Base-by-base conservation (phyloP, 92 coral and sea anemone species). In the Zoanthus solanderi region DNA sequence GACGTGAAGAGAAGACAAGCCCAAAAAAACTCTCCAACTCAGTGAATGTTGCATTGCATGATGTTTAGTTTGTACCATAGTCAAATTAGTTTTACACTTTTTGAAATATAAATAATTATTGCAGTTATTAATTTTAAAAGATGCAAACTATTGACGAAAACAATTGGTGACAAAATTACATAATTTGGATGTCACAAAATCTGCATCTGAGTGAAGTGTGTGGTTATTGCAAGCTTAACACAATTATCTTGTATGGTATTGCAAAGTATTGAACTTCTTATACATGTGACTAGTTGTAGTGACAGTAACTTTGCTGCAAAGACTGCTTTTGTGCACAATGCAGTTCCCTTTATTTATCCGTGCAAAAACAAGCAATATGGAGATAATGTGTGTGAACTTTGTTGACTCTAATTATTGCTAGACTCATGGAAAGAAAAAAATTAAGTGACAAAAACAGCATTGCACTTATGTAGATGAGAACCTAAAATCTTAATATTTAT, bases 1-100 rank as follows among this genome's bases (percentile, higher is more conserved):
- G 99, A 97, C 72, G 99, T 97, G 63, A 97, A 93, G 88, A 93
- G 98, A 83, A 93, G 99, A 71, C 99, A 97, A 81, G 99, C 97
- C 3, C 92, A 88, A 37, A 93, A 97, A 84, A 83, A 91, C 68
- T 76, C 93, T 7, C 88, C 89, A 72, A 66, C 69, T 29, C 78
- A 84, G 79, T 84, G 52, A 72, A 34, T 63, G 46, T 69, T 69
- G 75, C 16, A 52, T 54, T 71, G 69, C 48, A 54, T 29, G 67
- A 77, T 69, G 0, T 18, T 29, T 77, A 54, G 82, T 77, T 30
- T 54, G 82, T 77, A 77, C 60, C 53, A 57, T 53, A 54, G 54
- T 77, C 23, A 15, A 53, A 77, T 77, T 77, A 50, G 16, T 77
- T 54, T 77, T 77, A 54, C 23, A 30, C 65, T 10, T 77, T 77